phyloP scores from a whole-genome alignment of 2,113 vertebrate species.

The Glaucomys volans region DNA sequence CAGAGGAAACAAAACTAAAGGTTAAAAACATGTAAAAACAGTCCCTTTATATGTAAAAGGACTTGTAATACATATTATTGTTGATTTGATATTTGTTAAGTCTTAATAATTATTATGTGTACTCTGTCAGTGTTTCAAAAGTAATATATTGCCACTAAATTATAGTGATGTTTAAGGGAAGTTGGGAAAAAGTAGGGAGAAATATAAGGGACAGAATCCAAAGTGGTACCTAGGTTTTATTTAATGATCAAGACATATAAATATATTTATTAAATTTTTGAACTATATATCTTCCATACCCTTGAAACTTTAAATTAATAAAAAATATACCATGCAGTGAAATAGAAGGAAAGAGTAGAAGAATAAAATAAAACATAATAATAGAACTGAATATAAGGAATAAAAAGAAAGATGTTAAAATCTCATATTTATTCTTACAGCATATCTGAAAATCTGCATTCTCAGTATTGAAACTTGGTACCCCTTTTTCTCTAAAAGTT shows the following conservation, averaged over 20 bases:
- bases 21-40: neutral
- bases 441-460: neutral
- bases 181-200: neutral
- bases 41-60: neutral
- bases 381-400: neutral
- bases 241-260: neutral
- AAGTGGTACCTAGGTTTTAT: neutral
- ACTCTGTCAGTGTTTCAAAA: neutral
- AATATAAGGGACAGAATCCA: neutral
- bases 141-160: neutral
- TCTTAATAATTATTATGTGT: neutral
- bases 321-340: neutral
- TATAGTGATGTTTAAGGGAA: neutral
- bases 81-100: neutral
- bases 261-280: neutral
- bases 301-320: neutral
- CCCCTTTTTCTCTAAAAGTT: neutral
- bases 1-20: slow-evolving; percentile 35
- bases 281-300: neutral
- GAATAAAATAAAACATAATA: no score
- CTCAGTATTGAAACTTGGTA: slow-evolving; percentile 1
- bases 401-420: neutral
- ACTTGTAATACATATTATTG: neutral
- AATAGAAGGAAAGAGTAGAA: neutral
- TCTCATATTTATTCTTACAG: neutral